These are phyloP conservation scores for Trachops cirrhosus DNA, from an alignment of 2,797 vertebrate species.

Conservation along the genomic window DNA sequence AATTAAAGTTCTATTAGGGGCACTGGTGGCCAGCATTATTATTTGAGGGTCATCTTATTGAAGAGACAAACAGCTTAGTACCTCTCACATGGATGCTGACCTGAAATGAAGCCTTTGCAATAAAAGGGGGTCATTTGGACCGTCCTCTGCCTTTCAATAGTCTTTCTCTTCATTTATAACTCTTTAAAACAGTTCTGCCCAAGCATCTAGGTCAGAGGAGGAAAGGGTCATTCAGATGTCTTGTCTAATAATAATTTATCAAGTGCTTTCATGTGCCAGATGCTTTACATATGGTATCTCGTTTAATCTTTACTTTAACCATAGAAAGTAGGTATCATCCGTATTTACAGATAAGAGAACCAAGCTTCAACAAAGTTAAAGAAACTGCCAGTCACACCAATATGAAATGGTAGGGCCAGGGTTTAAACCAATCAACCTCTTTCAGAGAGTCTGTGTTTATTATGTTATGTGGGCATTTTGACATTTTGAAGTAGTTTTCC, in stretches of 20 bases:
- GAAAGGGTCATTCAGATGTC: neutral
- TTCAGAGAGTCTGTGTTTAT: neutral
- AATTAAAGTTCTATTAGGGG: constrained; percentile 68
- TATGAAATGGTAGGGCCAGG: neutral
- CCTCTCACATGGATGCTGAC: neutral
- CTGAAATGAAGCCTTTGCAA: neutral
- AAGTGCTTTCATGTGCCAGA: neutral
- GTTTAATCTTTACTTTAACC: neutral
- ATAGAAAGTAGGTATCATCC: neutral
- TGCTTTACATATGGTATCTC: neutral
- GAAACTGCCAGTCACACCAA: neutral
- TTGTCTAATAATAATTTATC: neutral
- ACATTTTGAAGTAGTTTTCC: neutral
- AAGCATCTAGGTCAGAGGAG: neutral
- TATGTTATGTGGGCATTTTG: neutral
- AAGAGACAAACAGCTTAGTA: neutral
- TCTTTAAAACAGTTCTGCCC: neutral
- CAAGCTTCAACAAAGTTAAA: neutral
- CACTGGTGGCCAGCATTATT: neutral
- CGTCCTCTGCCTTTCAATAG: neutral
- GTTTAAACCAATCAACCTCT: neutral
- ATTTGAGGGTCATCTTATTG: neutral
- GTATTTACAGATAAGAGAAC: neutral
- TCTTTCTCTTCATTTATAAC: neutral
- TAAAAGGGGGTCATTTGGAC: neutral